These are phyloP conservation scores for Calliphora vomitoria DNA, from an alignment of 2,888 invertebrate species.

Conservation along the genomic window DNA sequence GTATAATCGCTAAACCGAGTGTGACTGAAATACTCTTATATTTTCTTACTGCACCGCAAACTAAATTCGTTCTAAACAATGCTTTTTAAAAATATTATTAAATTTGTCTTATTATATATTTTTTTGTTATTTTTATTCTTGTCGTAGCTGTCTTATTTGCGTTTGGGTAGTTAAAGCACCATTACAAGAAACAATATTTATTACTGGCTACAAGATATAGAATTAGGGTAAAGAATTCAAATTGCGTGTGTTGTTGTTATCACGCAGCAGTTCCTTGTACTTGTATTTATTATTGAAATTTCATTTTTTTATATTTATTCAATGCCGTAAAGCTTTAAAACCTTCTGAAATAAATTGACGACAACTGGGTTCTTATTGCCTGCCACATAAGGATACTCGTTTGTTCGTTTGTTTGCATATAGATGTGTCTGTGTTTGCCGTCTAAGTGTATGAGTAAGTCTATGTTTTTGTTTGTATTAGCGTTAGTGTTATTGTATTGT, in stretches of 20 bases:
- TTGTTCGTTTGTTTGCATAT: slow-evolving; percentile 42
- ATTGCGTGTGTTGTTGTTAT: slow-evolving; percentile 63
- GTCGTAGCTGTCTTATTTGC: slow-evolving; percentile 5
- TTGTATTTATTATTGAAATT: slow-evolving; percentile 59
- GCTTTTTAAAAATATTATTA: background rate
- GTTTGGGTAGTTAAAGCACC: slow-evolving; percentile 34
- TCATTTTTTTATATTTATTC: slow-evolving; percentile 19
- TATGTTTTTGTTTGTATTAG: slow-evolving; percentile 13
- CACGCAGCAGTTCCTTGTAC: slow-evolving; percentile 65
- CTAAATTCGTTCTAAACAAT: background rate
- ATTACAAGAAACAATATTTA: slow-evolving; percentile 5
- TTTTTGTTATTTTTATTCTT: background rate
- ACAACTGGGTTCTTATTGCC: slow-evolving; percentile 36
- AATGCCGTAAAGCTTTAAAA: slow-evolving; percentile 46
- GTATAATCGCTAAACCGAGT: background rate
- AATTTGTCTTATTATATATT: background rate
- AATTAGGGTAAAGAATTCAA: slow-evolving; percentile 2
- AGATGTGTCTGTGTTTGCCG: background rate
- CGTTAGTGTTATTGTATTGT: slow-evolving; percentile 53
- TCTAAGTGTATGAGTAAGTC: background rate
- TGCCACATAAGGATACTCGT: background rate
- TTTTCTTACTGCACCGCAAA: background rate
- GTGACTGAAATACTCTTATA: background rate
- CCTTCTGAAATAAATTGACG: slow-evolving; percentile 50
- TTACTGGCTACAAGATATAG: slow-evolving; percentile 3